Evolutionary conservation across 2,888 invertebrate species (phyloP), one percentile per base, ranked within the genome.

Genomic region (Blomia tropicalis): DNA sequence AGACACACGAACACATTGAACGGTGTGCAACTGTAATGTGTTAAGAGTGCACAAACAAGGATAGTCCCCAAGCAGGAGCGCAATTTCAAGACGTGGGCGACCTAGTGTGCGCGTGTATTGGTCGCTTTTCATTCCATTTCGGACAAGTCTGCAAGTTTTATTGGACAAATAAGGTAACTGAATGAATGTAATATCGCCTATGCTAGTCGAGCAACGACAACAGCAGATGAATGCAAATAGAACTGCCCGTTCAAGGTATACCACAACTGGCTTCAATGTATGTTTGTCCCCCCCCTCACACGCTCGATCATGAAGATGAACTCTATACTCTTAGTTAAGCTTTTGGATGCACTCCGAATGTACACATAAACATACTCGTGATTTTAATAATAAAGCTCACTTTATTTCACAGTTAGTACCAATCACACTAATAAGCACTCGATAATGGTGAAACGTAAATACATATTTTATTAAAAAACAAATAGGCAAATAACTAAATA

Each of bases 161-260:
- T 14, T 47, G 51, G n/a, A 47, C 51, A 47, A 47, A 47, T 47
- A 47, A 47, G 51, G 51, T n/a, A 47, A 47, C n/a, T 27, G 11
- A 47, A 7, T 47, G 51, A 36, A 36, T n/a, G 41, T n/a, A n/a
- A 14, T 41, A 41, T 41, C 41, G 51, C 51, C 51, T 25, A 7
- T 47, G 51, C 51, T n/a, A 47, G 51, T 27, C 22, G 23, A 47
- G 51, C n/a, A n/a, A 47, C 51, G 51, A n/a, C n/a, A n/a, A n/a
- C n/a, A 27, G 27, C 51, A 47, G 51, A 25, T 47, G 51, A 47
- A 47, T 47, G 51, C 51, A 47, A 47, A 47, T 22, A 47, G 14
- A 47, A 47, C 23, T 47, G n/a, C 7, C 7, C 51, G 7, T 14
- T 47, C 51, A 47, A 47, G 51, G 51, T 47, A 47, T n/a, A 47